These are phyloP conservation scores for Ascidia mentula DNA, from an alignment of 23 tunicate genomes.

Conservation along the genomic window DNA sequence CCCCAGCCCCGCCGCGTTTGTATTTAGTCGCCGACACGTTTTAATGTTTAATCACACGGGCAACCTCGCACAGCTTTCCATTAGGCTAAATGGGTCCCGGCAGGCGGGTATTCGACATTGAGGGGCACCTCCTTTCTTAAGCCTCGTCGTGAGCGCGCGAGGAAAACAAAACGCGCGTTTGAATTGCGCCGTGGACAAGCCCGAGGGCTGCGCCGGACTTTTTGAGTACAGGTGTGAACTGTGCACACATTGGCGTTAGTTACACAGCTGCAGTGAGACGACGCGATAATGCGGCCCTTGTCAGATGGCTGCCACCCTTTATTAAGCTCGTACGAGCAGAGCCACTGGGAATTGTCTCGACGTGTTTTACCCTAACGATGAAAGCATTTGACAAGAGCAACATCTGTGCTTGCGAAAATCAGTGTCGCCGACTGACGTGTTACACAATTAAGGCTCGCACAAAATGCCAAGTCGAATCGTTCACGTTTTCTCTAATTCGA, in stretches of 20 bases:
- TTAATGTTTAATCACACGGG: slow-evolving; percentile 12
- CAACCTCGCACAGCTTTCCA: slow-evolving; percentile 2
- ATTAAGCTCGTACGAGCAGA: background rate
- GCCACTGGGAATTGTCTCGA: background rate
- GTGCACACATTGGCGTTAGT: background rate
- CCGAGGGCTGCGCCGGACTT: slow-evolving; percentile 10
- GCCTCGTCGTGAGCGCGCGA: background rate
- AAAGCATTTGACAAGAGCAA: background rate
- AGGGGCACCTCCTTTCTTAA: background rate
- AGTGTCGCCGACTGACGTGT: too few species aligned
- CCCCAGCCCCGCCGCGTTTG: background rate
- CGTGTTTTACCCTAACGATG: background rate
- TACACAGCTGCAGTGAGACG: background rate
- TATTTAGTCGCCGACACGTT: background rate
- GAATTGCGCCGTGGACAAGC: slow-evolving; percentile 9
- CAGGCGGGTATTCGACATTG: too few species aligned
- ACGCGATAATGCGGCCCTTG: background rate
- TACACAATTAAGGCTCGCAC: too few species aligned
- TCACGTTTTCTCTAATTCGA: too few species aligned
- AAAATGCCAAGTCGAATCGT: too few species aligned
- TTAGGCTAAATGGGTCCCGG: background rate
- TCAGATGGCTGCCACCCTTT: background rate
- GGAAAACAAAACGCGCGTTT: background rate
- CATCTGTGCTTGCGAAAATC: too few species aligned
- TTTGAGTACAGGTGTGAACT: slow-evolving; percentile 1